A percentile compares a stretch with the other conserved stretches of the same genome.
Conservation (phyloP, 2,113 vertebrate species). For the Amia ocellicauda region DNA sequence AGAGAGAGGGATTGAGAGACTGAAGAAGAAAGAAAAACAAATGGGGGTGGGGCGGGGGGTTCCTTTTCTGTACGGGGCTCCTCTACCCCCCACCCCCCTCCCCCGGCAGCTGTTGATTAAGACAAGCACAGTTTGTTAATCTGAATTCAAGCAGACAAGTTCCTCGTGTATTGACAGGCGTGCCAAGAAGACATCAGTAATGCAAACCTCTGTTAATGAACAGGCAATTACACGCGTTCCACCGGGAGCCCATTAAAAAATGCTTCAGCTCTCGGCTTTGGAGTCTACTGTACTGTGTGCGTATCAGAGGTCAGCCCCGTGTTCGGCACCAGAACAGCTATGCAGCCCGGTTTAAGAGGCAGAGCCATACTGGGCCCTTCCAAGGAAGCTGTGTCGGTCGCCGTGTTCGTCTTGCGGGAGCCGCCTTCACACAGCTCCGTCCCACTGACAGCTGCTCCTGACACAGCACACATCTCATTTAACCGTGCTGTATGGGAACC, state of each 20-base stretch:
- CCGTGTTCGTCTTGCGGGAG: no score
- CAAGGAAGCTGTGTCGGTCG: no score
- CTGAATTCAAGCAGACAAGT: conserved; percentile 17
- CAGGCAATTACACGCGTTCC: conserved; percentile 19
- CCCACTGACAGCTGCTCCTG: no score
- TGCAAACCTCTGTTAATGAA: conserved; percentile 9
- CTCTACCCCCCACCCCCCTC: no score
- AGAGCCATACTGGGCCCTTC: not conserved
- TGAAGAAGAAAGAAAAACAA: no score
- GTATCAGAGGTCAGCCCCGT: not conserved
- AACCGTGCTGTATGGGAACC: no score
- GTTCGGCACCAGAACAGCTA: not conserved
- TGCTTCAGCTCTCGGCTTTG: conserved; percentile 3
- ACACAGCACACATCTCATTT: no score
- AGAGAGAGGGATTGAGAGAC: not conserved
- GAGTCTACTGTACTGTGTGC: not conserved
- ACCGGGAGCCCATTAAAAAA: conserved; percentile 17
- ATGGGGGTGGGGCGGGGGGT: no score
- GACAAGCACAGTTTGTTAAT: conserved; percentile 13
- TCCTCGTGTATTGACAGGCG: not conserved
- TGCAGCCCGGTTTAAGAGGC: not conserved
- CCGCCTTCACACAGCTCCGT: no score
- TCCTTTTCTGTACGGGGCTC: no score
- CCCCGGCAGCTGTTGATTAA: not conserved
- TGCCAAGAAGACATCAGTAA: conserved; percentile 4